A percentile compares a stretch with the other conserved stretches of the same genome.
phyloP scores from a whole-genome alignment of 1,140 invertebrate genomes.

The Trissolcus basalis region DNA sequence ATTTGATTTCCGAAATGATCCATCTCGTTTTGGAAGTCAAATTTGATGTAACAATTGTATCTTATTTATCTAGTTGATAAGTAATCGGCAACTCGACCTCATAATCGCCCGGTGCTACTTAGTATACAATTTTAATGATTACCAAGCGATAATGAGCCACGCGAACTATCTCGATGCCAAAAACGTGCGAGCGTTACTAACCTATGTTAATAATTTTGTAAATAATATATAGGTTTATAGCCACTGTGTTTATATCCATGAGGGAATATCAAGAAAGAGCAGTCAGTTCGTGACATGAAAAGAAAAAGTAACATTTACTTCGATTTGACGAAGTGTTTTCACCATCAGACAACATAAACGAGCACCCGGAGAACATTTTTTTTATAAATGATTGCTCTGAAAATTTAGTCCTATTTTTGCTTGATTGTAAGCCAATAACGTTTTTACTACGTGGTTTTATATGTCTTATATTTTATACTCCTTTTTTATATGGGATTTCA shows the following conservation, averaged over 20 bases:
- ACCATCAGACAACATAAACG: slow-evolving; percentile 8
- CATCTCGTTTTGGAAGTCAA: slow-evolving; percentile 25
- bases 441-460: slow-evolving; percentile 12
- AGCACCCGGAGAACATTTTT: background rate
- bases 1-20: slow-evolving; percentile 26
- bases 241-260: slow-evolving; percentile 48
- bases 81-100: slow-evolving; percentile 49
- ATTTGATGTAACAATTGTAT: slow-evolving; percentile 1
- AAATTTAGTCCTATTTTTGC: slow-evolving; percentile 42
- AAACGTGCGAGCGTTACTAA: slow-evolving; percentile 53
- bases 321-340: slow-evolving; percentile 5
- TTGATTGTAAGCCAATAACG: slow-evolving; percentile 23
- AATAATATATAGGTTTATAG: slow-evolving; percentile 59
- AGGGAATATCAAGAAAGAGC: slow-evolving; percentile 17
- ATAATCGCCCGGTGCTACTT: slow-evolving; percentile 58
- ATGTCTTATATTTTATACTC: slow-evolving; percentile 14
- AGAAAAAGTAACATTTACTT: background rate
- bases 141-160: slow-evolving; percentile 43
- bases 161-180: slow-evolving; percentile 46
- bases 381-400: background rate
- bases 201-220: slow-evolving; percentile 60
- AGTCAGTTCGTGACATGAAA: slow-evolving; percentile 20
- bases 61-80: slow-evolving; percentile 10
- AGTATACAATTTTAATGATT: slow-evolving; percentile 38
- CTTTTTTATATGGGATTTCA: slow-evolving; percentile 15